Conservation (phyloP, 2,888 invertebrate genomes). For the Lepetodrilus schrolli region DNA sequence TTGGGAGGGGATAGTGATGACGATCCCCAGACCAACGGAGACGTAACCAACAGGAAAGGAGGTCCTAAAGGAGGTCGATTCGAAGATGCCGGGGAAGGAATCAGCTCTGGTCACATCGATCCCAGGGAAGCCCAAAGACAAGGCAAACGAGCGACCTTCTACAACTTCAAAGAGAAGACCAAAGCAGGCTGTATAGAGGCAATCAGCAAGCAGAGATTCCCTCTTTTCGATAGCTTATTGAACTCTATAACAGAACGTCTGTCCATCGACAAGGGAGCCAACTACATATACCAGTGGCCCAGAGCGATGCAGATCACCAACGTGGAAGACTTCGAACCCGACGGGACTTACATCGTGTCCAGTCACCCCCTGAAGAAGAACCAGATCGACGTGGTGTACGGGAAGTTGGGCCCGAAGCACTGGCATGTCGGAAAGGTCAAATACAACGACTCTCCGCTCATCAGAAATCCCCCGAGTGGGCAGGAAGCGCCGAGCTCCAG, state of each 20-base stretch:
- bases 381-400: conserved; percentile 57
- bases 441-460: background rate
- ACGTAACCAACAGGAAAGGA: conserved; percentile 23
- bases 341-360: conserved; percentile 93
- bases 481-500: conserved; percentile 47
- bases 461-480: conserved; percentile 42
- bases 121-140: conserved; percentile 32
- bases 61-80: conserved; percentile 44
- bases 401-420: conserved; percentile 54
- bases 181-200: conserved; percentile 91
- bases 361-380: conserved; percentile 79
- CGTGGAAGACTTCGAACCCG: conserved; percentile 77
- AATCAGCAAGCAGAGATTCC: conserved; percentile 91
- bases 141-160: conserved; percentile 84
- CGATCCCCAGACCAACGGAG: conserved; percentile 29
- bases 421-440: background rate
- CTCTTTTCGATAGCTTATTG: conserved; percentile 87
- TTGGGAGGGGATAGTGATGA: conserved; percentile 47
- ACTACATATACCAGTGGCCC: conserved; percentile 90
- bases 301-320: conserved; percentile 88
- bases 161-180: conserved; percentile 93
- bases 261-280: conserved; percentile 90
- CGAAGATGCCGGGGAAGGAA: conserved; percentile 31
- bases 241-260: conserved; percentile 90
- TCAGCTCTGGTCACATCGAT: conserved; percentile 40